phyloP scores from a whole-genome alignment of 2,888 invertebrate species.

The Drosophila nr. perissopoda region DNA sequence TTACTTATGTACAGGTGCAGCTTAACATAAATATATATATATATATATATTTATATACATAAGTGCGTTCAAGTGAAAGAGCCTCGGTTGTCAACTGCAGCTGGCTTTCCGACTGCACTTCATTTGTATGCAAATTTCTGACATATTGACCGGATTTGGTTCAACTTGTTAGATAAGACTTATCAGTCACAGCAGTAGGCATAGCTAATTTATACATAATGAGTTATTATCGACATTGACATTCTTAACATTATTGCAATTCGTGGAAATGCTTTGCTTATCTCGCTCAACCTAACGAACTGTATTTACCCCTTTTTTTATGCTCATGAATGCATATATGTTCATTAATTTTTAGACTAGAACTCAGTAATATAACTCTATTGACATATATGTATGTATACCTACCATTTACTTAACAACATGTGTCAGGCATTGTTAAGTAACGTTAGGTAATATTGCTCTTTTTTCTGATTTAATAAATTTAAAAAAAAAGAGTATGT shows the following conservation, averaged over 20 bases:
- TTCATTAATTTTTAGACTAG: neutral
- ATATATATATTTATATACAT: neutral
- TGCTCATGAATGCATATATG: neutral
- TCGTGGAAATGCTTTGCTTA: neutral
- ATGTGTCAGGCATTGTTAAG: neutral
- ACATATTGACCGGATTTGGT: constrained; percentile 35
- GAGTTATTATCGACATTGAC: neutral
- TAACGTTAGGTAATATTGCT: neutral
- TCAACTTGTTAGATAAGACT: constrained; percentile 34
- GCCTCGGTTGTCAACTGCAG: constrained; percentile 12
- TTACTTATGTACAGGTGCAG: constrained; percentile 18
- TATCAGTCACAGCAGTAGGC: constrained; percentile 12
- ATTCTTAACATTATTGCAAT: neutral
- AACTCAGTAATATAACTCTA: neutral
- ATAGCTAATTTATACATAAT: neutral
- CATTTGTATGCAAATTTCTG: constrained; percentile 57
- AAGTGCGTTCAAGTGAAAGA: neutral
- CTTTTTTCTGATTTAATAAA: neutral
- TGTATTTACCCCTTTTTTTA: neutral
- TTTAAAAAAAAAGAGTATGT: neutral
- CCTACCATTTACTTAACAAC: neutral
- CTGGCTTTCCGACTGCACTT: constrained; percentile 27
- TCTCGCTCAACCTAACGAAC: neutral
- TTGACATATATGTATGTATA: neutral
- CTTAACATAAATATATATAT: neutral